These are phyloP conservation scores for Mactra quadrangularis DNA, from an alignment of 1,140 invertebrate species.

Conservation along the genomic window DNA sequence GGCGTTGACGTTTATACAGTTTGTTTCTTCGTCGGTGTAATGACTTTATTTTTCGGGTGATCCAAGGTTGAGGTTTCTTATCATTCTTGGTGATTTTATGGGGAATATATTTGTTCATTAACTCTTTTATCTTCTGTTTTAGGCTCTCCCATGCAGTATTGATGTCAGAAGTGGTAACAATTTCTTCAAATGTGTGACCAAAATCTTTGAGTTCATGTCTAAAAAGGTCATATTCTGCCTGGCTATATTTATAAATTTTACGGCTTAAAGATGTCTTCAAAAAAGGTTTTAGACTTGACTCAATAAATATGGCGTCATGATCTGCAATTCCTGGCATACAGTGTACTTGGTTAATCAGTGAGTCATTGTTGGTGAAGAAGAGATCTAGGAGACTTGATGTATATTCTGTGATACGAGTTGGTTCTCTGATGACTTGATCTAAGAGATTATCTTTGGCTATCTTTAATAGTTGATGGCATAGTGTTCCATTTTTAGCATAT, in stretches of 20 bases:
- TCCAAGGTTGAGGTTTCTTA: background rate
- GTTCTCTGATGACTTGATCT: constrained; percentile 14
- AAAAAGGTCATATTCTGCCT: constrained; percentile 28
- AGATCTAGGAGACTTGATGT: constrained; percentile 2
- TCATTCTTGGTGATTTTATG: constrained; percentile 2
- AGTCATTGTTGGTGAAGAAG: constrained; percentile 46
- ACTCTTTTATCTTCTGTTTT: too few species aligned
- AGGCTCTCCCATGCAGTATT: too few species aligned
- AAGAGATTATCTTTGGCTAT: too few species aligned
- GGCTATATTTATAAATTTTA: too few species aligned
- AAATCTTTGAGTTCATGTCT: background rate
- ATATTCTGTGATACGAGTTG: constrained; percentile 8
- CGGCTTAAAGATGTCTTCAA: background rate
- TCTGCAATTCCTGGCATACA: too few species aligned
- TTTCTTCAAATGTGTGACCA: background rate
- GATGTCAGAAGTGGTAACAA: background rate
- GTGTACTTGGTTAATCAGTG: constrained; percentile 49
- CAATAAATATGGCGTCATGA: too few species aligned
- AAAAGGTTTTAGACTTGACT: constrained; percentile 46
- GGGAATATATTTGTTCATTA: constrained; percentile 3
- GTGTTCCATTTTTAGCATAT: background rate
- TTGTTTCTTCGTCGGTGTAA: too few species aligned
- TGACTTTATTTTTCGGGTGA: too few species aligned
- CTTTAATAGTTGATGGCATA: constrained; percentile 24
- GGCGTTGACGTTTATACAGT: too few species aligned